Conservation (phyloP, 2,888 invertebrate species). For the Drosophila dives region DNA sequence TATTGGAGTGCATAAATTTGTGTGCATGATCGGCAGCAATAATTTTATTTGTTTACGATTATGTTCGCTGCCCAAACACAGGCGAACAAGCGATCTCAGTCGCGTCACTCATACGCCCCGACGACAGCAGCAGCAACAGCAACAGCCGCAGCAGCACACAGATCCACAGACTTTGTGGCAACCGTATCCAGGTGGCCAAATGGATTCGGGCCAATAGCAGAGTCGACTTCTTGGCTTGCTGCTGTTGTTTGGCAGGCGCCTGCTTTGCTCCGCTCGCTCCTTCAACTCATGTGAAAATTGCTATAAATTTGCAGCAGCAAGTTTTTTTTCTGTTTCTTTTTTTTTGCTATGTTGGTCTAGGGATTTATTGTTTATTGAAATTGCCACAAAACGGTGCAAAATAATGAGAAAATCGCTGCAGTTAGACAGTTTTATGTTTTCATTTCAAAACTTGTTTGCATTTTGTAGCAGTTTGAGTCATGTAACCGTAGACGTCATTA, state of each 20-base stretch:
- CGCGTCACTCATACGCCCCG: slow-evolving; percentile 80
- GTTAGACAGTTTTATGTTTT: slow-evolving; percentile 82
- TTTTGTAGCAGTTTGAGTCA: slow-evolving; percentile 59
- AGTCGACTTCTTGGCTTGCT: slow-evolving; percentile 22
- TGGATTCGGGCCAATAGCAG: slow-evolving; percentile 20
- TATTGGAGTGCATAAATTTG: slow-evolving; percentile 73
- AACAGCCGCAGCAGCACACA: neutral
- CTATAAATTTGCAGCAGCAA: slow-evolving; percentile 71
- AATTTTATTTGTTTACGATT: slow-evolving; percentile 82
- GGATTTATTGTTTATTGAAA: slow-evolving; percentile 84
- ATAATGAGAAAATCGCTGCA: slow-evolving; percentile 78
- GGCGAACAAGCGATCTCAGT: slow-evolving; percentile 66
- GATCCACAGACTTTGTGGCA: slow-evolving; percentile 62
- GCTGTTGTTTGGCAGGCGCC: slow-evolving; percentile 66
- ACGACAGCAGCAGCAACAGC: slow-evolving; percentile 62
- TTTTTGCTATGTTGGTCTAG: slow-evolving; percentile 49
- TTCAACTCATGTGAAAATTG: slow-evolving; percentile 81
- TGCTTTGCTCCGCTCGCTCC: slow-evolving; percentile 52
- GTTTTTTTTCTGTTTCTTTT: slow-evolving; percentile 38
- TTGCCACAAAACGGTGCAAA: slow-evolving; percentile 82
- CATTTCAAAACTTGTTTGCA: slow-evolving; percentile 79
- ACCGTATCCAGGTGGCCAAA: slow-evolving; percentile 45
- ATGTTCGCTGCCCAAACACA: slow-evolving; percentile 77
- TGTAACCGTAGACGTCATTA: slow-evolving; percentile 71
- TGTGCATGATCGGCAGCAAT: slow-evolving; percentile 81